Conservation (phyloP, 2,888 invertebrate species). For the Sipha maydis region DNA sequence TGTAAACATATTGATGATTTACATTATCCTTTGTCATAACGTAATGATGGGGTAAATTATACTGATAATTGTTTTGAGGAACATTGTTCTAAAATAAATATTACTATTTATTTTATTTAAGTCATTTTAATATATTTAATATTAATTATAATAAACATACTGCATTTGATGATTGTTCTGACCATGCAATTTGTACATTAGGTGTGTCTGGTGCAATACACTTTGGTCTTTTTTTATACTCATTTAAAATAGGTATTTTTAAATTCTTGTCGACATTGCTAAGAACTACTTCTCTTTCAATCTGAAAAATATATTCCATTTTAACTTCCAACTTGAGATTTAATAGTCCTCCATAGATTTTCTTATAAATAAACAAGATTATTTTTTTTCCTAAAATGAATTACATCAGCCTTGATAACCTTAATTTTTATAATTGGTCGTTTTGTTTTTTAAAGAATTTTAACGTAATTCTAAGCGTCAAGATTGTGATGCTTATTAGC, state of each 20-base stretch:
- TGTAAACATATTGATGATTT: slow-evolving; percentile 64
- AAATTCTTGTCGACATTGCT: slow-evolving; percentile 81
- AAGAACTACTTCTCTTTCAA: slow-evolving; percentile 81
- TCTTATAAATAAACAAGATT: slow-evolving; percentile 22
- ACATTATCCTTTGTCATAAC: slow-evolving; percentile 63
- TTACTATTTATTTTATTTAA: background rate
- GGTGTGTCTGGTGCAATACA: slow-evolving; percentile 82
- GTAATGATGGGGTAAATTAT: slow-evolving; percentile 49
- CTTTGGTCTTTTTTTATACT: slow-evolving; percentile 75
- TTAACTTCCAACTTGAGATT: slow-evolving; percentile 9
- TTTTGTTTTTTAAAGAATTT: slow-evolving; percentile 18
- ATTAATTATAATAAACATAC: slow-evolving; percentile 45
- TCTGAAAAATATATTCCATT: slow-evolving; percentile 70
- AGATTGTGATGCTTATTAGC: slow-evolving; percentile 6
- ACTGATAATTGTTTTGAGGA: slow-evolving; percentile 56
- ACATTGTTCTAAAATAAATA: slow-evolving; percentile 53
- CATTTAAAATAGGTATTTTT: slow-evolving; percentile 81
- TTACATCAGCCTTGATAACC: background rate
- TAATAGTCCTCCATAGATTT: background rate
- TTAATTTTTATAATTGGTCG: slow-evolving; percentile 11
- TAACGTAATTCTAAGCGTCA: background rate
- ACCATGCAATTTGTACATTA: slow-evolving; percentile 79
- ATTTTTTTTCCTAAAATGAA: background rate
- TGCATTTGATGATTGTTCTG: slow-evolving; percentile 67
- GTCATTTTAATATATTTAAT: background rate